These are phyloP conservation scores for Ephialtes manifestator DNA, from an alignment of 2,888 invertebrate species.

Conservation along the genomic window DNA sequence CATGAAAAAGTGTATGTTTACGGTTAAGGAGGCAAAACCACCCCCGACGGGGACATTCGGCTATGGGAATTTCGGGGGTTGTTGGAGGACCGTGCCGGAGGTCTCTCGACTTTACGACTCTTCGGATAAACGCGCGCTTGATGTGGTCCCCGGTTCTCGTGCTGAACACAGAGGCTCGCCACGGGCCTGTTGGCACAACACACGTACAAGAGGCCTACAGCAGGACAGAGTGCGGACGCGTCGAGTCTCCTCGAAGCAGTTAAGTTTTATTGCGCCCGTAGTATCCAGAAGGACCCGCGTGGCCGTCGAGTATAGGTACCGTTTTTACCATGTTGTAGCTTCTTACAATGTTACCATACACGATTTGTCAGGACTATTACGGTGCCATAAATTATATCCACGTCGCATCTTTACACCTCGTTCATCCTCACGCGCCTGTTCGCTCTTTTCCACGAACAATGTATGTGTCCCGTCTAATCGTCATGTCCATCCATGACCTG, in stretches of 20 bases:
- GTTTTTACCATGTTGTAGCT: conserved; percentile 80
- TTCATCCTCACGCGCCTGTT: conserved; percentile 70
- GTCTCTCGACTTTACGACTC: conserved; percentile 66
- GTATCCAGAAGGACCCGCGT: conserved; percentile 65
- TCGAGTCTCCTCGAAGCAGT: conserved; percentile 75
- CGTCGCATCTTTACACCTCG: conserved; percentile 70
- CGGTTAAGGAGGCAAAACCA: conserved; percentile 37
- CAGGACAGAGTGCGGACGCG: conserved; percentile 63
- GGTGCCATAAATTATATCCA: conserved; percentile 81
- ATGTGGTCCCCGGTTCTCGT: conserved; percentile 45
- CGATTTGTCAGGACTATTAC: conserved; percentile 84
- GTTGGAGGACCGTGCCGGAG: conserved; percentile 38
- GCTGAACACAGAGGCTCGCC: conserved; percentile 58
- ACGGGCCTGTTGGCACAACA: conserved; percentile 75
- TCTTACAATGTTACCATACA: conserved; percentile 84
- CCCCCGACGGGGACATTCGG: conserved; percentile 22
- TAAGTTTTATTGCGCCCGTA: conserved; percentile 82
- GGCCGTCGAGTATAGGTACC: conserved; percentile 73
- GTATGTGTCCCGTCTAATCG: neutral
- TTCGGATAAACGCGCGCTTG: conserved; percentile 55
- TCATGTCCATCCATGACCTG: neutral
- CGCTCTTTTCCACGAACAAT: conserved; percentile 48
- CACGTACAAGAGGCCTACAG: conserved; percentile 63
- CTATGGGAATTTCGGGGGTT: conserved; percentile 45
- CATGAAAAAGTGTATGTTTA: conserved; percentile 27